Evolutionary conservation across 2,113 vertebrate genomes (phyloP).

Genomic region (Plectropomus leopardus): DNA sequence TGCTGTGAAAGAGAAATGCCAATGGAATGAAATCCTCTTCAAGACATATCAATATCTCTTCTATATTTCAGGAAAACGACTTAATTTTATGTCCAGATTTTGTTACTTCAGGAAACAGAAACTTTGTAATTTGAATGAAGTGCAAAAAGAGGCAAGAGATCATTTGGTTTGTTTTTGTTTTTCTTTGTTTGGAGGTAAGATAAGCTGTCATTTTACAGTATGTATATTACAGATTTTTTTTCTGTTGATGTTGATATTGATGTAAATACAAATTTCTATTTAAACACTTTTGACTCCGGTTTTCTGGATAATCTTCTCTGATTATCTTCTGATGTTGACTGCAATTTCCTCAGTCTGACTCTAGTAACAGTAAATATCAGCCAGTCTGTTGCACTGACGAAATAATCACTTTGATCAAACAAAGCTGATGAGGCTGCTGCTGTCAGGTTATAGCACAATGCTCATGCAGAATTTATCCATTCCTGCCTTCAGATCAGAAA

Average conservation of each 20-base stretch:
- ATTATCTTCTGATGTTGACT: slow-evolving; percentile 14
- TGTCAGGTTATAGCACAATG: not conserved
- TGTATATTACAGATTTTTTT: slow-evolving; percentile 89
- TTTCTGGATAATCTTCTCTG: too few species aligned
- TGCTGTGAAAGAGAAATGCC: slow-evolving; percentile 62
- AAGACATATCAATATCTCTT: slow-evolving; percentile 76
- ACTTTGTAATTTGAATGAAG: slow-evolving; percentile 75
- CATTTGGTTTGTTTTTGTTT: slow-evolving; percentile 58
- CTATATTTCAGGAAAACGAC: slow-evolving; percentile 70
- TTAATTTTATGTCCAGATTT: slow-evolving; percentile 72
- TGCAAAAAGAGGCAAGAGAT: slow-evolving; percentile 69
- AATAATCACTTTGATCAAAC: slow-evolving; percentile 16
- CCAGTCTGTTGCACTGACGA: not conserved
- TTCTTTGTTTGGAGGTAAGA: slow-evolving; percentile 69
- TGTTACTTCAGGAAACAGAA: slow-evolving; percentile 71
- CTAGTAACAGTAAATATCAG: not conserved
- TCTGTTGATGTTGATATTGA: slow-evolving; percentile 90
- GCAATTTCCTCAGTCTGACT: not conserved
- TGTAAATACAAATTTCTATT: slow-evolving; percentile 99
- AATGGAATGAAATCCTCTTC: slow-evolving; percentile 62
- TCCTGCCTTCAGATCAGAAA: not conserved
- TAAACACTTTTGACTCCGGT: slow-evolving; percentile 83
- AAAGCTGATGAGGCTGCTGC: not conserved
- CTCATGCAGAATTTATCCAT: not conserved
- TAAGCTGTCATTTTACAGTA: slow-evolving; percentile 85